Evolutionary conservation across 1,140 invertebrate species (phyloP).

Genomic region (Elymnias hypermnestra): DNA sequence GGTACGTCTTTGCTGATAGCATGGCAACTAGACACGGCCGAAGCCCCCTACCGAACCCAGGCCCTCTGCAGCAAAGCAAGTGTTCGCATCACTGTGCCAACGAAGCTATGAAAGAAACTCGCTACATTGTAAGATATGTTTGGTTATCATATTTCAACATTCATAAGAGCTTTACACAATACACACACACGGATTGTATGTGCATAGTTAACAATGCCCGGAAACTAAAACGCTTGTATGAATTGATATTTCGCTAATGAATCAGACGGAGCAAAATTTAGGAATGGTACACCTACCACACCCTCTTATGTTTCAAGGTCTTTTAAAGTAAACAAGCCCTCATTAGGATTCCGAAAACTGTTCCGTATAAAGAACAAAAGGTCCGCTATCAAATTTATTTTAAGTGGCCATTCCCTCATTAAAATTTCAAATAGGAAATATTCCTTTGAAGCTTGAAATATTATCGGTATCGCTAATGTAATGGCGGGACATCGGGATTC

Average conservation of each 20-base stretch:
- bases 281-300: conserved; percentile 10
- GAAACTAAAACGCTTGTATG: conserved; percentile 23
- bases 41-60: too few relatives aligned
- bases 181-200: too few relatives aligned
- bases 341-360: conserved; percentile 35
- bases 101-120: too few relatives aligned
- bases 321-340: conserved; percentile 18
- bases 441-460: conserved; percentile 41
- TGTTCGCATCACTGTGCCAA: too few relatives aligned
- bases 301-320: conserved; percentile 15
- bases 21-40: too few relatives aligned
- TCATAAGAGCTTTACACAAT: conserved; percentile 20
- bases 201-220: conserved; percentile 29
- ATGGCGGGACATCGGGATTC: too few relatives aligned
- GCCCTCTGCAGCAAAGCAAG: too few relatives aligned
- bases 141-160: conserved; percentile 16
- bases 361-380: conserved; percentile 34
- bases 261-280: conserved; percentile 16
- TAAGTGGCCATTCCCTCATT: conserved; percentile 33
- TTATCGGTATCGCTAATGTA: too few relatives aligned
- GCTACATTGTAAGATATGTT: not conserved
- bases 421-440: conserved; percentile 29
- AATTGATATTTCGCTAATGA: conserved; percentile 18
- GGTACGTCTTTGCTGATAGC: too few relatives aligned
- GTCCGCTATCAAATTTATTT: conserved; percentile 30